These are phyloP conservation scores for Aplochiton taeniatus DNA, from an alignment of 2,797 vertebrate species.

Conservation along the genomic window DNA sequence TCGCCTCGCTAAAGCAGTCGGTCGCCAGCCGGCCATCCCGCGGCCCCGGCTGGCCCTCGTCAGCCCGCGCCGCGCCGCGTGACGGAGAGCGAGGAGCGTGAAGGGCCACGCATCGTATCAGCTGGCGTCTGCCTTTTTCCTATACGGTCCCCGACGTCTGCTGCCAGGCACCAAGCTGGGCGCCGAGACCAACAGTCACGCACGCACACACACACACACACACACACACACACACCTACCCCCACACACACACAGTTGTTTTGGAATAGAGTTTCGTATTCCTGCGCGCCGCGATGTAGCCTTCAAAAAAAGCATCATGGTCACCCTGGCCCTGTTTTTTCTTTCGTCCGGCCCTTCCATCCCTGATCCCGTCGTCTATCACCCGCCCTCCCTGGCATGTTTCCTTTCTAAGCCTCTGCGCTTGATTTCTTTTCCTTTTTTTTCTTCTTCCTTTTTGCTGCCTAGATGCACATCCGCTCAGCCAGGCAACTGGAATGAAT, in stretches of 20 bases:
- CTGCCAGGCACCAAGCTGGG: conserved; percentile 58
- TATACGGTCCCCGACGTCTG: conserved; percentile 19
- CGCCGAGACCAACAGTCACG: conserved; percentile 49
- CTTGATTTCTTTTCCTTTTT: conserved; percentile 34
- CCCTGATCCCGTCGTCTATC: conserved; percentile 73
- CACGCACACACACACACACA: conserved; percentile 33
- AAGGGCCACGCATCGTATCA: conserved; percentile 73
- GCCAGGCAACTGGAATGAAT: conserved; percentile 43
- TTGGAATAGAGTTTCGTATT: conserved; percentile 70
- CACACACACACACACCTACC: conserved; percentile 32
- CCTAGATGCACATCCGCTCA: conserved; percentile 48
- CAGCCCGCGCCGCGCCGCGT: conserved; percentile 32
- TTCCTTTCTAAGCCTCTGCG: conserved; percentile 41
- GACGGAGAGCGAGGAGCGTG: conserved; percentile 65
- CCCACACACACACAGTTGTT: conserved; percentile 47
- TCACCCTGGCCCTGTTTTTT: conserved; percentile 29
- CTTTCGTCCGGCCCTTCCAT: conserved; percentile 63
- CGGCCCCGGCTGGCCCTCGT: conserved; percentile 31
- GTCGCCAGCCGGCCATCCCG: neutral
- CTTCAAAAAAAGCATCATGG: conserved; percentile 75
- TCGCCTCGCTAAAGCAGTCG: conserved; percentile 53
- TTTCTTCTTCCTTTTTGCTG: conserved; percentile 45
- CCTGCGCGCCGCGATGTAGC: conserved; percentile 61
- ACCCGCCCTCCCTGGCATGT: conserved; percentile 61
- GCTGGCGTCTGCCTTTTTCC: conserved; percentile 69